These are phyloP conservation scores for Proteles cristata DNA, from an alignment of 2,113 vertebrate genomes.

Conservation along the genomic window DNA sequence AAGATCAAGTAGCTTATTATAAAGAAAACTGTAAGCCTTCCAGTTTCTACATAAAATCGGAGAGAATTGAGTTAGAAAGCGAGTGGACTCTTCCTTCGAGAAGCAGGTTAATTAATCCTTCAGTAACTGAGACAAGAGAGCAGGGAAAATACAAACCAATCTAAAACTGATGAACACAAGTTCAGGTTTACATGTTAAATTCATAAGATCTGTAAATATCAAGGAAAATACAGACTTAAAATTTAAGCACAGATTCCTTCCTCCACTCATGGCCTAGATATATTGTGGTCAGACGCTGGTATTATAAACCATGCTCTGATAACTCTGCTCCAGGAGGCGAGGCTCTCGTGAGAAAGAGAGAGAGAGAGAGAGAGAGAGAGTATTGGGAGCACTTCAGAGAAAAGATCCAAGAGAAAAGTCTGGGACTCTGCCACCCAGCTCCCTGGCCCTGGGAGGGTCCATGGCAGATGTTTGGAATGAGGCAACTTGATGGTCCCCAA, in stretches of 20 bases:
- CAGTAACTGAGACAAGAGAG: not conserved
- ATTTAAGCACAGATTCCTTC: not conserved
- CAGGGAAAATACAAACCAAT: not conserved
- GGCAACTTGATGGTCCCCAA: not conserved
- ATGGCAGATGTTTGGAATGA: conserved; percentile 17
- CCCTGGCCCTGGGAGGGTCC: not conserved
- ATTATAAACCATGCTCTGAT: not conserved
- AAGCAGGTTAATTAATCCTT: not conserved
- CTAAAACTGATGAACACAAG: not conserved
- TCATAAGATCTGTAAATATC: not conserved
- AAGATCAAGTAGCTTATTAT: not conserved
- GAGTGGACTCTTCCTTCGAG: not conserved
- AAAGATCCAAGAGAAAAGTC: not conserved
- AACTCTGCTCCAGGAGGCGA: not conserved
- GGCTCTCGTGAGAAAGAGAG: not conserved
- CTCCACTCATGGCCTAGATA: not conserved
- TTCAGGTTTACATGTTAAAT: not conserved
- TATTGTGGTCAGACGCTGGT: not conserved
- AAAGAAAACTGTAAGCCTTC: not conserved
- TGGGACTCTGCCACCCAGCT: not conserved
- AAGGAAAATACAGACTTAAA: not conserved
- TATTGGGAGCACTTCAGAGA: conserved; percentile 18
- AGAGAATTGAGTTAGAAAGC: not conserved
- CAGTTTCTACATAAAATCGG: not conserved
- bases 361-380: no score